Percentiles rank a stretch among this genome's conserved stretches.
phyloP scores from a whole-genome alignment of 2,113 vertebrate species.

The Corydoras sp. region DNA sequence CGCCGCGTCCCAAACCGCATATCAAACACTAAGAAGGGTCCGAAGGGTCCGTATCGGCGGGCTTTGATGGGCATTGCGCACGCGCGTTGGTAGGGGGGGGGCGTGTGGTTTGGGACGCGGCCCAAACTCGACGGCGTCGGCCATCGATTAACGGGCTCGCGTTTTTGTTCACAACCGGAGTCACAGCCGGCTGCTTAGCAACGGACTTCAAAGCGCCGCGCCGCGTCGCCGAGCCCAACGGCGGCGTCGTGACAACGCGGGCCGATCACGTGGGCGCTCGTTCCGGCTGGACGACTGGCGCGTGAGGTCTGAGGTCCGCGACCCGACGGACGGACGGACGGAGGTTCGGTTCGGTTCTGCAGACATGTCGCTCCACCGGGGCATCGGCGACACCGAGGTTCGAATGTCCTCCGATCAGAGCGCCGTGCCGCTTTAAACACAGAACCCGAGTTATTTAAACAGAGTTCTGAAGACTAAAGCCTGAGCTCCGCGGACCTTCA shows the following conservation, averaged over 20 bases:
- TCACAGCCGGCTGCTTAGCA: slow-evolving; percentile 51
- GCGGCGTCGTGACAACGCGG: slow-evolving; percentile 13
- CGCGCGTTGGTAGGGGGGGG: not conserved
- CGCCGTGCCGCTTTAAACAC: too few species aligned
- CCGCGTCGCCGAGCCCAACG: not conserved
- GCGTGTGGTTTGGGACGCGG: not conserved
- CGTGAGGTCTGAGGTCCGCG: slow-evolving; percentile 29
- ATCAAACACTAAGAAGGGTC: too few species aligned
- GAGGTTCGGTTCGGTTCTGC: not conserved
- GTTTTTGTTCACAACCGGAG: too few species aligned
- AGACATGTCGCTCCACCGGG: slow-evolving; percentile 62
- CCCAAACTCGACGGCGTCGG: not conserved
- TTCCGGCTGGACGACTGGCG: slow-evolving; percentile 1
- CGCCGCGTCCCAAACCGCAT: too few species aligned
- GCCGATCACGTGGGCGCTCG: slow-evolving; percentile 52
- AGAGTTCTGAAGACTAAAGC: too few species aligned
- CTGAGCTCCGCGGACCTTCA: too few species aligned
- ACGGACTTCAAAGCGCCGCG: slow-evolving; percentile 34
- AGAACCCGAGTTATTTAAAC: too few species aligned
- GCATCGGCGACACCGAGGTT: slow-evolving; percentile 62
- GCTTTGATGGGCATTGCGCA: too few species aligned
- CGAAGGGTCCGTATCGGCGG: too few species aligned
- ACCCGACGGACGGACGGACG: not conserved
- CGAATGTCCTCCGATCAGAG: not conserved
- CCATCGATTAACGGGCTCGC: too few species aligned